Percentiles rank a stretch among this genome's conserved stretches.
These are phyloP conservation scores for Augiades crinisus DNA, from an alignment of 2,888 invertebrate genomes.

Conservation along the genomic window DNA sequence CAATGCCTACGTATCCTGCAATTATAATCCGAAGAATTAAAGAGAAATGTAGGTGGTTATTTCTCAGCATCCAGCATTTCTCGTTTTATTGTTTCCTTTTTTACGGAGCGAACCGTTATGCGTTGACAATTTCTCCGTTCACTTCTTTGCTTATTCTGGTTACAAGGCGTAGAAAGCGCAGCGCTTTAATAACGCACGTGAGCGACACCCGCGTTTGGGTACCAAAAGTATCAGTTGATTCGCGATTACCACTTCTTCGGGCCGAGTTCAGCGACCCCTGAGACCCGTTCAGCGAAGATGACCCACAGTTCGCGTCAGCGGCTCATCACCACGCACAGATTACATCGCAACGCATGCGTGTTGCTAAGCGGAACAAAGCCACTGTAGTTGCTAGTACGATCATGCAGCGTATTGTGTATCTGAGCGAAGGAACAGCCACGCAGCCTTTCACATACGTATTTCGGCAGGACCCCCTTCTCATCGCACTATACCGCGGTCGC, in stretches of 20 bases:
- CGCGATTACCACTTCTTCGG: slow-evolving; percentile 51
- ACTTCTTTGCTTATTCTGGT: slow-evolving; percentile 69
- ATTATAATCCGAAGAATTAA: slow-evolving; percentile 30
- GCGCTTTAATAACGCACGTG: slow-evolving; percentile 56
- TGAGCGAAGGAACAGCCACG: slow-evolving; percentile 52
- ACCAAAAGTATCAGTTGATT: slow-evolving; percentile 52
- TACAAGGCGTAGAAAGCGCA: slow-evolving; percentile 71
- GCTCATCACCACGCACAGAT: slow-evolving; percentile 30
- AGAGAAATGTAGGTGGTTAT: slow-evolving; percentile 34
- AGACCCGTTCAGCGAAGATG: slow-evolving; percentile 48
- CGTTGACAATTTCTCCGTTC: slow-evolving; percentile 71
- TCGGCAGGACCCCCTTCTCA: slow-evolving; percentile 74
- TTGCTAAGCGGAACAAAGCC: slow-evolving; percentile 12
- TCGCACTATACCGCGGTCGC: slow-evolving; percentile 52
- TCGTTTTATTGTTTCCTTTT: slow-evolving; percentile 55
- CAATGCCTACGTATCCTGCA: slow-evolving; percentile 24
- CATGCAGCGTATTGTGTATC: slow-evolving; percentile 25
- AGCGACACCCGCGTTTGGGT: slow-evolving; percentile 47
- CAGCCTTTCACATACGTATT: slow-evolving; percentile 79
- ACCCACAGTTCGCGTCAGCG: slow-evolving; percentile 33
- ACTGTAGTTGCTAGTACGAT: slow-evolving; percentile 14
- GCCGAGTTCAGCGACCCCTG: slow-evolving; percentile 57
- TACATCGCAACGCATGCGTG: slow-evolving; percentile 6
- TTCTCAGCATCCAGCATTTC: slow-evolving; percentile 38
- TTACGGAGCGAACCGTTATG: slow-evolving; percentile 54